Conservation (phyloP, 2,113 vertebrate genomes). For the Clarias batrachus region DNA sequence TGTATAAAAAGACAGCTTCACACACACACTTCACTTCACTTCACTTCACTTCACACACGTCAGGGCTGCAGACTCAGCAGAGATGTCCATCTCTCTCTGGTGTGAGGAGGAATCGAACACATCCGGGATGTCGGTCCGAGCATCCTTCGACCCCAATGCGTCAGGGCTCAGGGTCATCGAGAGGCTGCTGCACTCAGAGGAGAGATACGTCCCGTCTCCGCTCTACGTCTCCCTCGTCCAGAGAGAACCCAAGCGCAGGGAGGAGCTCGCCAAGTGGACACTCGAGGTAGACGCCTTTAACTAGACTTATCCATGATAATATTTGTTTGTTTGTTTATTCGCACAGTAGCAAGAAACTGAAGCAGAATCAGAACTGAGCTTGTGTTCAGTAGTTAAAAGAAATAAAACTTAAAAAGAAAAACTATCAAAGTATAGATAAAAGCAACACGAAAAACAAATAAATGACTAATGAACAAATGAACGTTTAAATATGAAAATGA, state of each 20-base stretch:
- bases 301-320: background rate
- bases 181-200: constrained; percentile 71
- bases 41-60: background rate
- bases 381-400: background rate
- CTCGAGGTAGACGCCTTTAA: constrained; percentile 68
- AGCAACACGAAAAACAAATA: background rate
- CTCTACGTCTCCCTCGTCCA: constrained; percentile 73
- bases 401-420: background rate
- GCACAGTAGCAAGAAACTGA: background rate
- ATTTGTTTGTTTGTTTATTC: background rate
- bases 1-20: constrained; percentile 62
- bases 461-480: background rate
- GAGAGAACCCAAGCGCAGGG: constrained; percentile 70
- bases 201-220: constrained; percentile 70
- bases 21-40: background rate
- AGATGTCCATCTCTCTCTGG: constrained; percentile 71
- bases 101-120: constrained; percentile 69
- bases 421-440: background rate
- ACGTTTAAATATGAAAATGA: background rate
- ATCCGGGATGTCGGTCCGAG: constrained; percentile 59
- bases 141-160: constrained; percentile 71
- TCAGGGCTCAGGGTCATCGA: constrained; percentile 73
- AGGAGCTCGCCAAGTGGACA: constrained; percentile 74
- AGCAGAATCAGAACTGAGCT: background rate
- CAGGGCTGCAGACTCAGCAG: constrained; percentile 33